These are phyloP conservation scores for Flabesymbios commensalis DNA, from an alignment of 2,888 invertebrate species.

Conservation along the genomic window DNA sequence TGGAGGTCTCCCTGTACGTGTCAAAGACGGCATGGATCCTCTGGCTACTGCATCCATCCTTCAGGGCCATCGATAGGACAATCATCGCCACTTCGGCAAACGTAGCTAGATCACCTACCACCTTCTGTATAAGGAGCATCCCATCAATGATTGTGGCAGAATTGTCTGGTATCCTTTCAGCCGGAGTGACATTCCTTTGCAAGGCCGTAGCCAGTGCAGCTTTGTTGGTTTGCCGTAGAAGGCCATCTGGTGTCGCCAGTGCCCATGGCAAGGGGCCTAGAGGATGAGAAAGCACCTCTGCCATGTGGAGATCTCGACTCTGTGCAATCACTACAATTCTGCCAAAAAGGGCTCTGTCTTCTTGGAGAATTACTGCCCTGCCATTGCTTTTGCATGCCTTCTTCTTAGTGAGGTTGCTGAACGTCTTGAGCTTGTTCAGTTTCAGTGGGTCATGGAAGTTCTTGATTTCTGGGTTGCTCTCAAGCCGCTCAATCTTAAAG, in stretches of 20 bases:
- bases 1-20: conserved; percentile 24
- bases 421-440: conserved; percentile 28
- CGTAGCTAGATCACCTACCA: conserved; percentile 20
- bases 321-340: conserved; percentile 9
- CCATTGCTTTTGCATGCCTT: conserved; percentile 4
- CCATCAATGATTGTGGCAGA: conserved; percentile 28
- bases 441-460: conserved; percentile 31
- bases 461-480: conserved; percentile 17
- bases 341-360: conserved; percentile 8
- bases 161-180: conserved; percentile 11
- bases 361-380: conserved; percentile 1
- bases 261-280: conserved; percentile 30
- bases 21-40: conserved; percentile 29
- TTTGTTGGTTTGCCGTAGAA: conserved; percentile 27
- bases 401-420: conserved; percentile 5
- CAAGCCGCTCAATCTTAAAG: conserved; percentile 28
- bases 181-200: conserved; percentile 19
- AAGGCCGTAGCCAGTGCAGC: conserved; percentile 9
- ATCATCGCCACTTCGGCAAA: conserved; percentile 21
- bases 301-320: not conserved
- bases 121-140: conserved; percentile 25
- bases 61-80: conserved; percentile 13
- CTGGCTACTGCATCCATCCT: conserved; percentile 13
- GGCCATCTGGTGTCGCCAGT: conserved; percentile 22
- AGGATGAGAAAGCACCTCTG: conserved; percentile 22